Evolutionary conservation across 2,797 vertebrate genomes (phyloP), one percentile per base, ranked within the genome.

Genomic region (Siniperca scherzeri): DNA sequence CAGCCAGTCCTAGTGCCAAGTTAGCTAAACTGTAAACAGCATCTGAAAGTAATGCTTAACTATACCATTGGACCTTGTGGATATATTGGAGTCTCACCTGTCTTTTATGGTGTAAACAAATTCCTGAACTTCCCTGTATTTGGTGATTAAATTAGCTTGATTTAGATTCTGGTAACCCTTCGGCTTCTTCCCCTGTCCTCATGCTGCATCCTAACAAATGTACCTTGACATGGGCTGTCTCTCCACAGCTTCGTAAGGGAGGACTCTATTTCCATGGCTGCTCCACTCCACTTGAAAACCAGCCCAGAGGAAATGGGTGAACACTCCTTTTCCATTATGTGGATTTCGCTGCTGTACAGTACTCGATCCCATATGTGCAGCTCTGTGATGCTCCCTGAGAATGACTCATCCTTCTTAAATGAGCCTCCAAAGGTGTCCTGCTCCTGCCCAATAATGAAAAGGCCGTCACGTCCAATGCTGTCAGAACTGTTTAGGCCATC

Each of bases 341-440:
- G 21, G 70, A 96, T 95, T 93, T 96, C 93, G 0, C 76, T 82
- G 89, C 66, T 77, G 70, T 87, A 88, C 86, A 96, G 87, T 55
- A 90, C 92, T 44, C 93, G 90, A 83, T 96, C 89, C 96, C 96
- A 96, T 88, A 96, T 91, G 93, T 96, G 89, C 56, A 96, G 91
- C 74, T 96, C 92, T 5, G 95, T 96, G 86, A 96, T 90, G 77
- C 90, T 96, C 50, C 96, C 95, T 30, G 90, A 95, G 87, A 96
- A 96, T 46, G 96, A 94, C 75, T 94, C 88, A 44, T 92, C 72
- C 36, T 78, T 88, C 70, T 87, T 92, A 78, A 94, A 95, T 36
- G 89, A 90, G 57, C 90, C 86, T 57, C 92, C 92, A 50, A 92
- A 92, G 25, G 84, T 86, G 64, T 94, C 92, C 88, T 94, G 94